Evolutionary conservation across 92 coral and sea anemone genomes (phyloP), one percentile per base, ranked within the genome.

Genomic region (Porites divaricata): DNA sequence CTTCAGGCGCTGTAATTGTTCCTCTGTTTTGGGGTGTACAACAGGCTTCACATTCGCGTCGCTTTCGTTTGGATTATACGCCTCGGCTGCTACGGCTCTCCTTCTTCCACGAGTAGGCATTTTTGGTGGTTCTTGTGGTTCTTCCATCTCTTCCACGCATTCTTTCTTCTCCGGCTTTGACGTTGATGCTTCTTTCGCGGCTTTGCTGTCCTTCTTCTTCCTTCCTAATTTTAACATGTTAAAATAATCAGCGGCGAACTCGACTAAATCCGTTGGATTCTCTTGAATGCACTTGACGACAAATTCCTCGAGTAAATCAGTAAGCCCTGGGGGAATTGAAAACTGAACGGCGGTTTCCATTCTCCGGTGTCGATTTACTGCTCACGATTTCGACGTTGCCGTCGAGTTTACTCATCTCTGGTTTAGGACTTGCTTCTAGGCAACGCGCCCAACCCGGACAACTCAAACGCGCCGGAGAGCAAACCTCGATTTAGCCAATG

Each of bases 241-340:
- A 82, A 97, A 97, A 86, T 97, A 95, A 62, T 97, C 99, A 35
- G 98, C 99, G 41, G 99, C 99, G 80, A 95, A 97, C 57, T 87
- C 98, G 88, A 95, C 95, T 49, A 97, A 70, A 84, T 97, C 98
- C 69, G 87, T 95, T 9, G 99, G 99, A 81, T 97, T 97, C 83
- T 97, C 97, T 78, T 93, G 92, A 86, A 97, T 90, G 52, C 99
- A 97, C 91, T 93, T 92, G 45, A 97, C 99, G 49, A 97, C 99
- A 86, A 97, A 97, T 67, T 88, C 99, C 86, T 97, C 94, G 77
- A 97, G 90, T 88, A 97, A 87, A 61, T 84, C 93, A 67, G 98
- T 91, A 52, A 97, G 92, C 58, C 99, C 99, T 57, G 95, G 92
- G 81, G 99, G 99, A 81, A 94, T 87, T 77, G 81, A 84, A 81